Evolutionary conservation across 2,113 vertebrate genomes (phyloP).

Genomic region (Elgaria multicarinata): DNA sequence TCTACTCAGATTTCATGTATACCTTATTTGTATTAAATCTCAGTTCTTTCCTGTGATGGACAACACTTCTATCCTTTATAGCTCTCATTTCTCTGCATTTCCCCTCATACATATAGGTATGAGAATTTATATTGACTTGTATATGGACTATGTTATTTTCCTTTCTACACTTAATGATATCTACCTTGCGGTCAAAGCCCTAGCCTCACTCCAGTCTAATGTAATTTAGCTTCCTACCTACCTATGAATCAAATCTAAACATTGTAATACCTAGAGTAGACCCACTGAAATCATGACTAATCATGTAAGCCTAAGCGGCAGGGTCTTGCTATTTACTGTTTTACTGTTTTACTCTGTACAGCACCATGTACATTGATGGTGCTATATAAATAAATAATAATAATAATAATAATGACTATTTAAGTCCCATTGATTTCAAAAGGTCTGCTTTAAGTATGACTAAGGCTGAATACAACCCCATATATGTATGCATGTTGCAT

Average conservation of each 20-base stretch:
- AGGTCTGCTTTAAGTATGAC: not conserved
- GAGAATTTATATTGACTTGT: not conserved
- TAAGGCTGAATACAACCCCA: not conserved
- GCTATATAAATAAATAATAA: no score
- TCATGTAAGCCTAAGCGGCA: no score
- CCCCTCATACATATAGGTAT: not conserved
- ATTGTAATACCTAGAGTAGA: not conserved
- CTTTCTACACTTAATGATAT: not conserved
- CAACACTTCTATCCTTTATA: not conserved
- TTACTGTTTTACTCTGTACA: no score
- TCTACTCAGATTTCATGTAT: conserved; percentile 26
- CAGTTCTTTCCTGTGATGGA: not conserved
- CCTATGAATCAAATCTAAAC: not conserved
- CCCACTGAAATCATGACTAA: not conserved
- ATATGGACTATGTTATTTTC: not conserved
- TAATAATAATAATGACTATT: no score
- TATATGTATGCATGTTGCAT: not conserved
- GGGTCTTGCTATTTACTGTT: no score
- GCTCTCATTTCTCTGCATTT: not conserved
- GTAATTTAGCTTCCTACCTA: not conserved
- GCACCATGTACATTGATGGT: no score
- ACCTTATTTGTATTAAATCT: conserved; percentile 27
- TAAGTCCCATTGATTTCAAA: not conserved
- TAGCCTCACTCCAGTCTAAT: not conserved
- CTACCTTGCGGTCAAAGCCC: not conserved